Evolutionary conservation across 2,888 invertebrate species (phyloP).

Genomic region (Cryptosula pallasiana): DNA sequence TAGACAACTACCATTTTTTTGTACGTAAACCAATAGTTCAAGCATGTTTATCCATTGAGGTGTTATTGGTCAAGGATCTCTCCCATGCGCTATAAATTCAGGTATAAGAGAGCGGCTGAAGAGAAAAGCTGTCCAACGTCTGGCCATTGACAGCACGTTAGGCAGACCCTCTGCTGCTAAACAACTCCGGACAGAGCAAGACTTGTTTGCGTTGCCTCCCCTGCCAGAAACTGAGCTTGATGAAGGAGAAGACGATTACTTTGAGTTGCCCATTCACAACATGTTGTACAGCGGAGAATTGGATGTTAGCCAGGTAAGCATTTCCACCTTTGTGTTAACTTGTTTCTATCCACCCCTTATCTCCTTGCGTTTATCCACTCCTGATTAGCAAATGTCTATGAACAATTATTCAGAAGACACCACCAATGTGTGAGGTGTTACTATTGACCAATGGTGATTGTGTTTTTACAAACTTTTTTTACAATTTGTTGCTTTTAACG

Average conservation of each 20-base stretch:
- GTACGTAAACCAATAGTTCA: too few relatives aligned
- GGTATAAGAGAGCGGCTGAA: constrained; percentile 2
- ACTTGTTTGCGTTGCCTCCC: constrained; percentile 52
- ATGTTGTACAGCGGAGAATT: constrained; percentile 12
- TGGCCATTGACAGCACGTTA: neutral
- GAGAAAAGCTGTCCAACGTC: constrained; percentile 1
- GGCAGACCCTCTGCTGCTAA: constrained; percentile 28
- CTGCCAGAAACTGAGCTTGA: constrained; percentile 36
- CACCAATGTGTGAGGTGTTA: too few relatives aligned
- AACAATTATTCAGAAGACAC: too few relatives aligned
- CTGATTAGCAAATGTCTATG: too few relatives aligned
- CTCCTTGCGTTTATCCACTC: too few relatives aligned
- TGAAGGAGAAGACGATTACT: constrained; percentile 30
- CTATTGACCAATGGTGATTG: too few relatives aligned
- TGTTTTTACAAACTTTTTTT: too few relatives aligned
- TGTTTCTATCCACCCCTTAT: neutral
- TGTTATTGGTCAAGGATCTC: too few relatives aligned
- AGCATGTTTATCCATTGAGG: too few relatives aligned
- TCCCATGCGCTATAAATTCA: neutral
- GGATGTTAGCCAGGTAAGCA: neutral
- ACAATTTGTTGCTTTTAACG: too few relatives aligned
- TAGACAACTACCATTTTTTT: too few relatives aligned
- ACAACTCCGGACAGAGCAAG: constrained; percentile 34
- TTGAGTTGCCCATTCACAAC: constrained; percentile 30
- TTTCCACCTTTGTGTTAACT: neutral